Evolutionary conservation across 1,140 invertebrate species (phyloP), one percentile per base, ranked within the genome.

Genomic region (Parapsyche elsis): DNA sequence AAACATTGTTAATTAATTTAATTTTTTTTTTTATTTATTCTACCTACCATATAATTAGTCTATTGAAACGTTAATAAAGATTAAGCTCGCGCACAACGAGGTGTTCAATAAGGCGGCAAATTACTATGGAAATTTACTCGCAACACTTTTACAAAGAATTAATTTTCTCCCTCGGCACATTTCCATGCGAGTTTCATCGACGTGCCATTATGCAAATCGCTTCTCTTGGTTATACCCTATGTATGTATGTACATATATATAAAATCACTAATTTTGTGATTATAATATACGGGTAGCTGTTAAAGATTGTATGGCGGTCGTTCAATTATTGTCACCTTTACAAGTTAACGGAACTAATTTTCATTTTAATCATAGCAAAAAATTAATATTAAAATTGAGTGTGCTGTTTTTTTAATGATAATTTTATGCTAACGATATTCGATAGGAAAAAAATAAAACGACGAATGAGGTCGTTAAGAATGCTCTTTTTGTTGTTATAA

Each of bases 141-240:
- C 16, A 46, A 71, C 70, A 71, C 70, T 74, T 76, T 76, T 76
- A 76, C 57, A 14, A 76, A 12, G 73, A 76, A 59, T 76, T 14
- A 76, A 76, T 76, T 76, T 76, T 76, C 73, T 30, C 9, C 19
- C n/a, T 67, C 7, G 9, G 24, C 21, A 67, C 24, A 73, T 24
- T 23, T 46, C 30, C 24, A 67, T 26, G 45, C 14, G 9, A 73
- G 38, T 46, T 46, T 53, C 71, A 23, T 73, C 38, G 46, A 30
- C 30, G 24, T 67, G 9, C 16, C 38, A 53, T 73, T 73, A 73
- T 73, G 71, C 16, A 73, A 73, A 73, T 73, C 0, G 38, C 23
- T 19, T 24, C 30, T 4, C n/a, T n/a, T n/a, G n/a, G n/a, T n/a
- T n/a, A n/a, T n/a, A 23, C 2, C 44, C 71, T 38, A 38, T 19